Evolutionary conservation across 2,888 invertebrate genomes (phyloP), one percentile per base, ranked within the genome.

Genomic region (Xylocampa areola): DNA sequence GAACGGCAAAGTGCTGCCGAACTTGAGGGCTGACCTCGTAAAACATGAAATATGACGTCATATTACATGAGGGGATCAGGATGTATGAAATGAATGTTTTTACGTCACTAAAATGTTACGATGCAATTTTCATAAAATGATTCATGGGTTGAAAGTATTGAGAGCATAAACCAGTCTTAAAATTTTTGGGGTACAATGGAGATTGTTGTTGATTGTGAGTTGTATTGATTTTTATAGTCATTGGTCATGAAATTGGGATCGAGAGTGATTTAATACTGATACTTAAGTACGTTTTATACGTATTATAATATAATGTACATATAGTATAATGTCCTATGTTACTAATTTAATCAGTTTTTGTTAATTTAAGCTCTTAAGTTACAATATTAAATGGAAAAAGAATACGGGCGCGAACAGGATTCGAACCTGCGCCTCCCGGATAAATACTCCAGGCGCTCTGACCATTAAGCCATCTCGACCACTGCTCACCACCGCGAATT

Each of bases 71-170:
- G 52, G 32, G 51, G 51, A 60, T 74, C 57, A 65, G 70, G 53
- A 72, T 68, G 62, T 68, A 61, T 57, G 54, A 59, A 74, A 70
- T 66, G 48, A 71, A 77, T 69, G 73, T 75, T 79, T 78, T 77
- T 77, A 67, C 58, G 57, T 49, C 66, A 51, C 55, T 73, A 65
- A 72, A 68, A 68, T 73, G 66, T 72, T 70, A 70, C 72, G 72
- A 68, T 73, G 73, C 76, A 73, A 76, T 78, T 76, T 79, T 75
- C 68, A 63, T 70, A 68, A 61, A 55, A 59, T 59, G 63, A 69
- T 55, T 49, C 57, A 74, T 54, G 40, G 41, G 19, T 14, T 21
- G 30, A 32, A 32, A 37, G 62, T 44, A 59, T 29, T 8, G 16
- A 19, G 45, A 41, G 36, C 36, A 29, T 69, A 37, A 48, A 45